Base-by-base conservation (phyloP, 2,888 invertebrate genomes). In the Archaeoteleia sp. region DNA sequence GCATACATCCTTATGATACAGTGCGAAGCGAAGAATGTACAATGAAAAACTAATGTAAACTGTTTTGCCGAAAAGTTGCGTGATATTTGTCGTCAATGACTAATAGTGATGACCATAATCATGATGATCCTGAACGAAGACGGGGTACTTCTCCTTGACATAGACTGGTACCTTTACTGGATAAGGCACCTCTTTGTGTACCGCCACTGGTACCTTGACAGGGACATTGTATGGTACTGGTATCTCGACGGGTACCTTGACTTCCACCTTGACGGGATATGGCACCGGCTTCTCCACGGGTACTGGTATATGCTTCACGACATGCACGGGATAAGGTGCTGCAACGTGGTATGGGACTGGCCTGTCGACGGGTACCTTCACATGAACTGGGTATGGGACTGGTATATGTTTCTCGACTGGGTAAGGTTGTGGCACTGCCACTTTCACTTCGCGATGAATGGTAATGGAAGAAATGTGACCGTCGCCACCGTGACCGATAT, bases 371-470 rank as follows among this genome's bases (percentile, higher is more conserved):
- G 79, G 82, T 0, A 83, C 74, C 62, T 81, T 79, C 8, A 82
- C 79, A 13, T 71, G 82, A 6, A 83, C 81, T 0, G 80, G 65
- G 43, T 76, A 75, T 0, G 83, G 82, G 6, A 82, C 82, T 0
- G 80, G 80, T 8, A 82, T 61, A 1, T 75, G 72, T 29, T 69
- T 79, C 63, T 83, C 82, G 1, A 83, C 83, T 2, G 80, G 67
- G 60, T 82, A 82, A 1, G 83, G 83, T 1, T 77, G 78, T 4
- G 83, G 83, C 0, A 82, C 78, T 1, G 79, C 76, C 6, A 83
- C 81, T 45, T 74, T 66, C 6, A 81, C 80, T 67, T 82, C 83
- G 1, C 77, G 73, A 32, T 82, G 82, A 43, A 83, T 82, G 27
- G 83, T 83, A 66, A 83, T 79, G 3, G 76, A 75, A 5, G 81